Evolutionary conservation across 2,797 vertebrate genomes (phyloP), one percentile per base, ranked within the genome.

Genomic region (Sparus aurata): DNA sequence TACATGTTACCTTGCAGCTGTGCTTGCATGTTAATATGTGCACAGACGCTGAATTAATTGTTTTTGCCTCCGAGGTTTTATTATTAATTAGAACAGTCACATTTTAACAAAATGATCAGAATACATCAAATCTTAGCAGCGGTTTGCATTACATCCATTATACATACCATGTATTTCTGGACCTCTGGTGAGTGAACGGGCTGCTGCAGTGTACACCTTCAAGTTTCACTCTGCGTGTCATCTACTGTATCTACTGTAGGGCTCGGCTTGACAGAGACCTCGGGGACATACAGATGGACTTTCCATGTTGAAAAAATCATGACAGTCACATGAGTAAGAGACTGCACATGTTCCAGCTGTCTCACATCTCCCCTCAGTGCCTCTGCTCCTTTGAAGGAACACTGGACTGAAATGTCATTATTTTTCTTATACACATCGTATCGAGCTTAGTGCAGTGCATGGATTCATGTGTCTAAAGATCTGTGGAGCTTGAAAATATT

Each of bases 231-330:
- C 46, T 80, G 45, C 65, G 72, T 79, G 80, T 69, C 75, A 80
- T 87, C 43, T 41, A 83, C 61, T 83, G 70, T 78, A 79, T 72
- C 52, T 52, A 52, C 80, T 61, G 65, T 57, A 81, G 52, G 76
- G 58, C 55, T 49, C 57, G 76, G 73, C 81, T 59, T 87, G 84
- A 77, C 84, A 83, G 30, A 59, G 13, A 77, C 88, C 86, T 77
- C 50, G 3, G 90, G 88, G 91, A 92, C 61, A 70, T 53, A 57
- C 60, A 89, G 80, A 92, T 92, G 91, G 87, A 87, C 79, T 91
- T 92, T 92, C 77, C 73, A 83, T 89, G 85, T 89, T 79, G 75
- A 82, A 91, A 80, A 81, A 79, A 89, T 77, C 71, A 76, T 87
- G 84, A 77, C 82, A 79, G 84, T 79, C 82, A 77, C 74, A 84